Base-by-base conservation (phyloP, 1,140 invertebrate species). In the Oncopeltus fasciatus region DNA sequence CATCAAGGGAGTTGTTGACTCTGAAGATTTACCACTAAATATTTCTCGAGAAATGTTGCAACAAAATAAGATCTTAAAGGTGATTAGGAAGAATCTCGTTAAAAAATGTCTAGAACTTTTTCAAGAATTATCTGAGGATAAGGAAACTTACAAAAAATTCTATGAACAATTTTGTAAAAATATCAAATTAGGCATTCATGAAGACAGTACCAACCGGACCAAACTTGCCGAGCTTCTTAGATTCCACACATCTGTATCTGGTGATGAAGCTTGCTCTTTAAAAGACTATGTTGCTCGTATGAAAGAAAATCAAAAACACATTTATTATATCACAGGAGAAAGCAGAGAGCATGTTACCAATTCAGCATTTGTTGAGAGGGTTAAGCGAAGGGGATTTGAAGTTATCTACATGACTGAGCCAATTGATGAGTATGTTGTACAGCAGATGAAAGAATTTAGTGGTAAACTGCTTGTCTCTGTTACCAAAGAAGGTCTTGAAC, bases 121-220 rank as follows among this genome's bases (percentile, higher is more conserved):
- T 69, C 93, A 97, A 60, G 93, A 98, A 74, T 76, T 98, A 14
- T 78, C 87, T 11, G 95, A 98, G 72, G 93, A 98, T 71, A 95
- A 96, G 72, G 94, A 98, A 61, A 90, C 91, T 72, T 98, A 90
- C 80, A 98, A 97, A 78, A 98, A 98, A 72, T 98, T 92, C 80
- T 98, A 98, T 71, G 93, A 96, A 73, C 93, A 98, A 73, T 99
- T 98, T 78, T 87, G 85, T 72, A 98, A 97, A 80, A 98, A 98
- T 74, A 72, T 99, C 44, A 99, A 99, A 77, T 77, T 99, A 62
- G 96, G 95, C 67, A 95, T 99, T 67, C 95, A 98, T 70, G 96
- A 99, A 77, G 96, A 99, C 69, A 88, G 86, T 27, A 85, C 87
- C 66, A 99, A 99, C 78, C 81, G 95, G 5, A 88, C 88, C 69